Conservation (phyloP, 2,113 vertebrate species). For the Myotis lucifugus region DNA sequence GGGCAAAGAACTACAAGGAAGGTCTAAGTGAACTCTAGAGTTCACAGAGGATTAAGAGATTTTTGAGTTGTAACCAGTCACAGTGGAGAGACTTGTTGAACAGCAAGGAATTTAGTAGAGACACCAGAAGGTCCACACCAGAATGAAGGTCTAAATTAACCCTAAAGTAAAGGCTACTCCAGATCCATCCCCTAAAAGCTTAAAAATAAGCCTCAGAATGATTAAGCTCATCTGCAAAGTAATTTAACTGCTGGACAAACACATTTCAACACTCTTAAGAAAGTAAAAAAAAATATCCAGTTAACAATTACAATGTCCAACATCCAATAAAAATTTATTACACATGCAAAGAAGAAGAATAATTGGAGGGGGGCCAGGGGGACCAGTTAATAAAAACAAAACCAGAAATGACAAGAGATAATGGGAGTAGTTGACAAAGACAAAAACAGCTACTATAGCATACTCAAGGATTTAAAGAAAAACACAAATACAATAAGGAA, state of each 20-base stretch:
- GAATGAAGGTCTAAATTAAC: background rate
- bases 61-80: background rate
- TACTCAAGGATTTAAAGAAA: slow-evolving; percentile 31
- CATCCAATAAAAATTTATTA: background rate
- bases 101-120: background rate
- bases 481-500: background rate
- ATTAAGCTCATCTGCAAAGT: background rate
- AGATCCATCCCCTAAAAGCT: background rate
- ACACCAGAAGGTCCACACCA: background rate
- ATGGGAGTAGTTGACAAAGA: background rate
- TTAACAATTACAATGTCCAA: background rate
- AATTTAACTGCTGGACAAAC: background rate
- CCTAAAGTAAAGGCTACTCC: background rate
- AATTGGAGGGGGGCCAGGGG: accelerated
- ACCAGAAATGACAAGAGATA: background rate
- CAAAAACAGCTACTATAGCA: background rate
- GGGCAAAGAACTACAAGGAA: background rate
- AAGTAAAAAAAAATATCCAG: background rate
- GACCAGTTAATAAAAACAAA: background rate
- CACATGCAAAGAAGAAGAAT: background rate
- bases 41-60: background rate
- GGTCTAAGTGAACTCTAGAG: background rate
- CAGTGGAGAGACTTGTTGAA: background rate
- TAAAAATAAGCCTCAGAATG: background rate
- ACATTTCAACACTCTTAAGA: slow-evolving; percentile 14